Conservation (phyloP, 2,113 vertebrate species). For the Etheostoma spectabile region DNA sequence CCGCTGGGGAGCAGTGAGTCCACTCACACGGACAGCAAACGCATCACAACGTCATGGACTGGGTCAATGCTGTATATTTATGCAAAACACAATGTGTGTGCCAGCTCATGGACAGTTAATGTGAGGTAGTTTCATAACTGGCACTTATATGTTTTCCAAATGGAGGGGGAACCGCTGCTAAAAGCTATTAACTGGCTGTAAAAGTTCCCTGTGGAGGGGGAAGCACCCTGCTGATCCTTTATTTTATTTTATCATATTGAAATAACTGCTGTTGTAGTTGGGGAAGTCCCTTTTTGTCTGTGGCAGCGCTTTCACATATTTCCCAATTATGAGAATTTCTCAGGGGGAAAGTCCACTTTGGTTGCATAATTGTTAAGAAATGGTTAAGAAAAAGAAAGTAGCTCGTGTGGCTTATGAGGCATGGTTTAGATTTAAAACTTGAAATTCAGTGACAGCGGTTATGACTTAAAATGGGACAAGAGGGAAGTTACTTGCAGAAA, state of each 20-base stretch:
- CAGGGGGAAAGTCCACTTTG: too few species aligned
- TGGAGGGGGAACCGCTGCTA: too few species aligned
- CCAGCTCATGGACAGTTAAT: neutral
- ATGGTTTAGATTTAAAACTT: neutral
- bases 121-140: neutral
- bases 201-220: neutral
- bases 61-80: neutral
- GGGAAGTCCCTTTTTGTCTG: neutral
- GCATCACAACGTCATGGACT: neutral
- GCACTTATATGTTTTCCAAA: neutral
- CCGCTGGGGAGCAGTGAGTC: slow-evolving; percentile 90
- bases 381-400: neutral
- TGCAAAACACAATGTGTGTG: neutral
- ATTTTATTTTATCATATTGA: neutral
- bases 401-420: neutral
- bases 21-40: neutral
- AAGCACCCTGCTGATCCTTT: neutral
- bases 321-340: neutral
- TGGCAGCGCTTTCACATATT: neutral
- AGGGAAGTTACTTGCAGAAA: neutral
- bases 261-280: neutral
- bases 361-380: neutral
- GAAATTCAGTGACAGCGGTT: neutral
- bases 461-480: neutral
- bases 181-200: too few species aligned